Base-by-base conservation (phyloP, 2,888 invertebrate genomes). In the Deilephila porcellus region DNA sequence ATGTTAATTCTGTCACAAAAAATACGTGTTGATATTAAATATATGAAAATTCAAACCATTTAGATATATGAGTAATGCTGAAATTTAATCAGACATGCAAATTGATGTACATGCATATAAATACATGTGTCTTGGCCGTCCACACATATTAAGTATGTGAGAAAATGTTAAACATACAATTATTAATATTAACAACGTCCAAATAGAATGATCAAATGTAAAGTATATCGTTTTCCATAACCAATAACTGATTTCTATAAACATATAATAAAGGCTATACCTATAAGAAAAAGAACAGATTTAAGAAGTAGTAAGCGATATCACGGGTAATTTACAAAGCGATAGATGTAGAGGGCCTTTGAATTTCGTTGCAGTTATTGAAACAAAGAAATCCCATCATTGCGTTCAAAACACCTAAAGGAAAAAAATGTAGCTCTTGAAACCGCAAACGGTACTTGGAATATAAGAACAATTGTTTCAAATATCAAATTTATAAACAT, bases 401-500 rank as follows among this genome's bases (percentile, higher is more conserved):
- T 45, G 37, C n/a, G n/a, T 64, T 20, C n/a, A 45, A 52, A 19
- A 8, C n/a, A 20, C 3, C 64, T 64, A 67, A 17, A 67, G 67
- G 67, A 67, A 67, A 67, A n/a, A 67, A 67, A 52, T 17, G 5
- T 25, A 6, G 14, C 14, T 45, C 20, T 25, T 60, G 0, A 14
- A 67, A 82, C 78, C 74, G 32, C 79, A 80, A 70, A 74, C 75
- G 64, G 70, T 75, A 64, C 77, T 34, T 64, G 71, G 70, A 60
- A 78, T 75, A 79, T 75, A 72, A 32, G 53, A 74, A 77, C 76
- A 83, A 77, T 77, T 74, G 74, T 74, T 77, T 77, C 80, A 77
- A 81, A 82, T 81, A 81, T 79, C 79, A 71, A 79, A 82, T 52
- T 45, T 67, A 52, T 78, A 78, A 80, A 76, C 74, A 75, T 72